Base-by-base conservation (phyloP, 2,888 invertebrate genomes). In the Epistrophe grossulariae region DNA sequence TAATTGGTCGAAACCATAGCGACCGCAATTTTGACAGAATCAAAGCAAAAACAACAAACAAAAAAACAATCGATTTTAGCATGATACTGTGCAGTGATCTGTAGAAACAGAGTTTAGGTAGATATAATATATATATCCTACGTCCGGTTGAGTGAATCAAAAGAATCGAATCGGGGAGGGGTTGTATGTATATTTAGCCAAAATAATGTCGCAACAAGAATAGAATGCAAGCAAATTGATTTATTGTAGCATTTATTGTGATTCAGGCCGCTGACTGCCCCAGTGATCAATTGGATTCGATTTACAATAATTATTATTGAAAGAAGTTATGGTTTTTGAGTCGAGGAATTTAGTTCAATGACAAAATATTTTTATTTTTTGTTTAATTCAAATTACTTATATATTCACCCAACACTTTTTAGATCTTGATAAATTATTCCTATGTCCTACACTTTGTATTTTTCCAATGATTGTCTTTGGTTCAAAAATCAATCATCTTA, bases 1-100 rank as follows among this genome's bases (percentile, higher is more conserved):
- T 81, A 81, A 78, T 76, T 77, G 84, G 48, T 70, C 55, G 68
- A 85, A 73, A 77, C 84, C 68, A 68, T 84, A 57, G 62, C 78
- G 78, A 82, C 77, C 84, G 77, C 78, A 73, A 77, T 85, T 81
- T 77, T 48, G 52, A 68, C 31, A 57, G 68, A 81, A 62, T 78
- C 77, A 70, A 70, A 40, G n/a, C n/a, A 43, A 15, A 19, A 62
- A 62, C 62, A 62, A 13, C 50, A 35, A 72, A 68, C 73, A 24
- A n/a, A 64, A 66, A 24, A 50, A 40, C 40, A 68, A 85, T 78
- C 84, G 77, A 74, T 64, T 79, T 64, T 19, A 6, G 45, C 19
- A 43, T 28, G 52, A 70, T 38, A 19, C 55, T n/a, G 50, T 50
- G 7, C n/a, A n/a, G n/a, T 15, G 31, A 0, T 13, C 59, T 35